Base-by-base conservation (phyloP, 2,888 invertebrate genomes). In the Sesamia inferens region DNA sequence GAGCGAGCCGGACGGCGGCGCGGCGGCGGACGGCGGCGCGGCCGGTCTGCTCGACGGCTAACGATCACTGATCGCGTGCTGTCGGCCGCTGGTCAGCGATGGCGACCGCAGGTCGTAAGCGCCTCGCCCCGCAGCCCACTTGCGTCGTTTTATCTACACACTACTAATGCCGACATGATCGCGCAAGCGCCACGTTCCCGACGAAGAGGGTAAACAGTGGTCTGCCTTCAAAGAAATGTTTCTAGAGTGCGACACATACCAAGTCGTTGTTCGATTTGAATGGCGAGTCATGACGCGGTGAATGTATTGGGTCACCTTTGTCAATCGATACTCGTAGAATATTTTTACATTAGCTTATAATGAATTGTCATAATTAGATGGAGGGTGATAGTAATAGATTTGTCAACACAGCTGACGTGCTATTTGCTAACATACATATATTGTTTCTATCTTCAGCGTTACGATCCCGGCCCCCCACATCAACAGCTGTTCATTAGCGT, bases 171-270 rank as follows among this genome's bases (percentile, higher is more conserved):
- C 89, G 90, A 82, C 78, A 70, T 74, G 57, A 83, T 82, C 92
- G 92, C 93, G 93, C 93, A 92, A 81, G 93, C 93, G 93, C 90
- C 88, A 85, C 87, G 85, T 85, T 86, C 75, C 63, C 78, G 71
- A 58, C 76, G 74, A 76, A 76, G 81, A 80, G 83, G 82, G 86
- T 85, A 84, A 86, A 87, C 86, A 86, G 61, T 66, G 73, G 65
- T 70, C 71, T 74, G 81, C 59, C 55, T 77, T 65, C 66, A 64
- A 87, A 48, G 74, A 66, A 80, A 77, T 66, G 61, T 68, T 80
- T 61, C 59, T 65, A 68, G 55, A 68, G 68, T 79, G 62, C 74
- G 71, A 59, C 69, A 71, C 63, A 67, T 63, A 58, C 64, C 51
- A 54, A 68, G 71, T 66, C 70, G 47, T 57, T 75, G 75, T 78